Conservation (phyloP, 92 coral and sea anemone genomes). For the Heliopora coerulea region DNA sequence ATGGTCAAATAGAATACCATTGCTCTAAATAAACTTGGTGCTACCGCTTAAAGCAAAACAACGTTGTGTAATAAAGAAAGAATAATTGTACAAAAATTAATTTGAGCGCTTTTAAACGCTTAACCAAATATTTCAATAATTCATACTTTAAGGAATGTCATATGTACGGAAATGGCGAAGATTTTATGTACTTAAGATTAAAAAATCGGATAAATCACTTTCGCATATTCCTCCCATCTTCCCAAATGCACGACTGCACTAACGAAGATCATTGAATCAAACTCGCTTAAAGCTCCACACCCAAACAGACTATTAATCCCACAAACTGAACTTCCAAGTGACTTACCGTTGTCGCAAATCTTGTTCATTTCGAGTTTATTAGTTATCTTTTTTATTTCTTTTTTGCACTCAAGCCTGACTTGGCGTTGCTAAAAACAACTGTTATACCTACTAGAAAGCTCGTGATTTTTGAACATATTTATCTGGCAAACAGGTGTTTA, state of each 20-base stretch:
- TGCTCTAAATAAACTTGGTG: too few relatives aligned
- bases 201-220: too few relatives aligned
- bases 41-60: too few relatives aligned
- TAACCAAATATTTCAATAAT: too few relatives aligned
- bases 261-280: constrained; percentile 20
- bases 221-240: too few relatives aligned
- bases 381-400: neutral
- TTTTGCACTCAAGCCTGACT: neutral
- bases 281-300: neutral
- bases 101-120: too few relatives aligned
- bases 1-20: too few relatives aligned
- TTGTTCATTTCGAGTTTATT: neutral
- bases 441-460: neutral
- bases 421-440: constrained; percentile 7
- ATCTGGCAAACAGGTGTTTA: neutral
- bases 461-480: constrained; percentile 35
- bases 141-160: too few relatives aligned
- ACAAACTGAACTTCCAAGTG: neutral
- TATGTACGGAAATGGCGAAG: too few relatives aligned
- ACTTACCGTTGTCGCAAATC: constrained; percentile 24
- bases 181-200: too few relatives aligned
- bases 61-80: too few relatives aligned
- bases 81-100: too few relatives aligned
- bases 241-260: neutral
- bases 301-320: neutral